Base-by-base conservation (phyloP, 2,797 vertebrate genomes). In the Falco berigora region DNA sequence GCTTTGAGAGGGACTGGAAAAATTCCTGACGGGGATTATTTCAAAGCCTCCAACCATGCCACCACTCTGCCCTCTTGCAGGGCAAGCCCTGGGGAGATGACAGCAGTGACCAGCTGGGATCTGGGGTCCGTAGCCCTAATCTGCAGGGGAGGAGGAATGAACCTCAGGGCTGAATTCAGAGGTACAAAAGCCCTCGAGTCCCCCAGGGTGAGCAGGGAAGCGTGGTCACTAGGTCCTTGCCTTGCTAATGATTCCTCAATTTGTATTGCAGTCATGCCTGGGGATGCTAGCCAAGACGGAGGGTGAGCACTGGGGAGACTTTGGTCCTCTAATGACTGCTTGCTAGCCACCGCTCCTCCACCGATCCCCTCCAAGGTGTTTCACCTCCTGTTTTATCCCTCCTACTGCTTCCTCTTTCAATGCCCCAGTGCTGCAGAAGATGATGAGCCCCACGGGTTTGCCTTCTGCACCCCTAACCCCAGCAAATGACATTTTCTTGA, bases 81-180 rank as follows among this genome's bases (percentile, higher is more conserved):
- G 28, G 9, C 40, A 85, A 84, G 12, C 30, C 30, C 10, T 15
- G 9, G 23, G n/a, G 24, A 71, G 25, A 10, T 11, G 21, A 90
- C 1, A 40, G 61, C 32, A 38, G 15, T 12, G 12, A 17, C 52
- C 34, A 58, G 6, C 14, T 76, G 63, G 46, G 63, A 32, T 59
- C 16, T 91, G 10, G 7, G 6, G 5, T 59, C 49, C 89, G 20
- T 49, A 81, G 42, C 36, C 36, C 42, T 22, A 42, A 75, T 1
- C 0, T 5, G 1, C 23, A 49, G 1, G 0, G 12, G 2, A 12
- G 38, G 6, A 81, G 5, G 53, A 79, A 72, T 19, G 47, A 76
- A 84, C 21, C 28, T 89, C 42, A 36, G 9, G 36, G 25, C 5
- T 85, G 34, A 78, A n/a, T 52, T 87, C 46, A 68, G 17, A 42